Evolutionary conservation across 2,113 vertebrate species (phyloP), one percentile per base, ranked within the genome.

Genomic region (Boleophthalmus pectinirostris): DNA sequence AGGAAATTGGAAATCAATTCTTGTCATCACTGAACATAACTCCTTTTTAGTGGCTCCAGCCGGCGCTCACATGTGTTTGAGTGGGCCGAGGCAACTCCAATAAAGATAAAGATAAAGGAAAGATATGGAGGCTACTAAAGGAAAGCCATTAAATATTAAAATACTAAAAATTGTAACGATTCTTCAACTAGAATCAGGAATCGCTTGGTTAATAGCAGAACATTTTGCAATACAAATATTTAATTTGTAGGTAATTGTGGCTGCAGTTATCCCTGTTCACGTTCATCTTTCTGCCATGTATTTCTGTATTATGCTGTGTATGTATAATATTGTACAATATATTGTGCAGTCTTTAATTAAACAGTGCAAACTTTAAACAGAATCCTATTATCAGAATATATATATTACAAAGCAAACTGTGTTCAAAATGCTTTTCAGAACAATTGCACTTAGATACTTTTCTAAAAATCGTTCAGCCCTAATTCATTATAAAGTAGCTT

Each of bases 1-100:
- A 95, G 95, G 94, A 96, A 97, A 97, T 94, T 95, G 95, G 95
- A 97, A 97, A 97, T 97, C 95, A 96, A 96, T 97, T 96, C 94
- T 93, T 96, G 95, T 96, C 95, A 95, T 96, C 95, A 86, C 92
- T 75, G 90, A 90, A 93, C 93, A 93, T 93, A 94, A 93, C 79
- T 84, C 58, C 33, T 81, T 75, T 93, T 93, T 91, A 94, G 87
- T 83, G 90, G 84, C 87, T 92, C 51, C 20, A 10, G 20, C 84
- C 91, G 74, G 85, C 92, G 88, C 87, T 94, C 85, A 88, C 83
- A 70, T 68, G 21, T 78, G 78, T 86, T 85, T 88, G 89, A 69
- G 82, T 76, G 78, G 86, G 82, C 71, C 66, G 63, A 75, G 74
- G 73, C 82, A 81, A 85, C 66, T 82, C 24, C 3, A 21, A 85